Conservation (phyloP, 53 echinoderm and acorn worm species). For the Hippasteria phrygiana region DNA sequence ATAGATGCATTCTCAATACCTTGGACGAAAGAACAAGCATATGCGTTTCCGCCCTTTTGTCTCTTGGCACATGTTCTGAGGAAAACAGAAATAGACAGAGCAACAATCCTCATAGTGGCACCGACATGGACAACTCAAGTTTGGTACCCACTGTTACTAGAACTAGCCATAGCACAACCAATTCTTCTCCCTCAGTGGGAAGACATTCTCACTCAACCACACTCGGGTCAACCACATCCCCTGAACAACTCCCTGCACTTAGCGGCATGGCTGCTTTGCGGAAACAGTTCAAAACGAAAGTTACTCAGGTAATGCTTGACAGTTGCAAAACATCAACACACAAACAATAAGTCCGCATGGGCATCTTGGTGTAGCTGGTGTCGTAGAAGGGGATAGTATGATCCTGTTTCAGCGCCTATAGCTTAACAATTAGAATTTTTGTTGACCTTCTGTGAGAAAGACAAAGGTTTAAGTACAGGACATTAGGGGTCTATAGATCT, state of each 20-base stretch:
- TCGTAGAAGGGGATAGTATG: background rate
- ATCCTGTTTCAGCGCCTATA: conserved; percentile 60
- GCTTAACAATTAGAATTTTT: conserved; percentile 47
- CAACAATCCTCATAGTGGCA: conserved; percentile 54
- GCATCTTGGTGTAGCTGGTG: conserved; percentile 57
- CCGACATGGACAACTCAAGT: conserved; percentile 61
- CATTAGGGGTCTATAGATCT: no score
- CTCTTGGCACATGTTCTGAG: conserved; percentile 37
- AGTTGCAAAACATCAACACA: conserved; percentile 24
- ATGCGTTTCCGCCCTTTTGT: conserved; percentile 78
- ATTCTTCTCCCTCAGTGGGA: conserved; percentile 53
- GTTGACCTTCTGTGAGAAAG: conserved; percentile 2
- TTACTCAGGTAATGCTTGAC: conserved; percentile 17
- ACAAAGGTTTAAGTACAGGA: conserved; percentile 49
- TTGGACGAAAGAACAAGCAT: conserved; percentile 54
- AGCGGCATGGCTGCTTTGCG: conserved; percentile 67
- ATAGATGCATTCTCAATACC: conserved; percentile 72
- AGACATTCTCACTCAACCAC: conserved; percentile 24
- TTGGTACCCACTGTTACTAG: conserved; percentile 67
- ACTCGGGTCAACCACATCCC: conserved; percentile 52
- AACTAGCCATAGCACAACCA: conserved; percentile 54
- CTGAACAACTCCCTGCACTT: conserved; percentile 27
- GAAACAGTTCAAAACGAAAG: conserved; percentile 21
- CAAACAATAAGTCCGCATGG: conserved; percentile 64
- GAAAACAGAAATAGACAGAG: conserved; percentile 51